Base-by-base conservation (phyloP, 2,888 invertebrate species). In the Amblyjoppa fuscipennis region DNA sequence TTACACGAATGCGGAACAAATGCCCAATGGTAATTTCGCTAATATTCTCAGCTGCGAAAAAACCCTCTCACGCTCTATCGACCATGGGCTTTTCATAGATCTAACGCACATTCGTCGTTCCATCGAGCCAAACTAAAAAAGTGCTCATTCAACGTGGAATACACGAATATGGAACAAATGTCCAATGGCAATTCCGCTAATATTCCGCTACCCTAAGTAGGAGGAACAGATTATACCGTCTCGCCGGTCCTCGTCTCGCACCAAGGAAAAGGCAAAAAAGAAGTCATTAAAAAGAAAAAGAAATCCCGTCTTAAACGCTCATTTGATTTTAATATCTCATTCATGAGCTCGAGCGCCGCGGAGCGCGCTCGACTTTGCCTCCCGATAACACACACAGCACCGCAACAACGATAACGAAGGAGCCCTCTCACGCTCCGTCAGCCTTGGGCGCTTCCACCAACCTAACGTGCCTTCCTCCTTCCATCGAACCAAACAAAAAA, bases 301-400 rank as follows among this genome's bases (percentile, higher is more conserved):
- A 68, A 64, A 25, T 74, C 81, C 53, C 66, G 81, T 49, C 70
- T 81, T 59, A 80, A 85, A 87, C 75, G 70, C 78, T 81, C 73
- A 80, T 81, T 85, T 82, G 80, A 79, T 86, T 83, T 81, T 79
- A 85, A 85, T 85, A 79, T 76, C 81, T 69, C 80, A 87, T 78
- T 83, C 80, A 83, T 87, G 77, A 13, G 53, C 74, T 53, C 38
- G 61, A 78, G 74, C n/a, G 68, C 53, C 74, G 69, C 66, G 59
- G 64, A 64, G 64, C 45, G 51, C 83, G 70, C 74, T 80, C 66
- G 70, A 70, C 74, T 76, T 51, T 64, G 73, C 74, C 56, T 75
- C 38, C 31, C 7, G 0, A 13, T 41, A 1, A 2, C 11, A 0
- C 9, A 20, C 61, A 6, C 13, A 13, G 16, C 2, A n/a, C 16